Conservation (phyloP, 2,113 vertebrate genomes). For the Plotosus lineatus region DNA sequence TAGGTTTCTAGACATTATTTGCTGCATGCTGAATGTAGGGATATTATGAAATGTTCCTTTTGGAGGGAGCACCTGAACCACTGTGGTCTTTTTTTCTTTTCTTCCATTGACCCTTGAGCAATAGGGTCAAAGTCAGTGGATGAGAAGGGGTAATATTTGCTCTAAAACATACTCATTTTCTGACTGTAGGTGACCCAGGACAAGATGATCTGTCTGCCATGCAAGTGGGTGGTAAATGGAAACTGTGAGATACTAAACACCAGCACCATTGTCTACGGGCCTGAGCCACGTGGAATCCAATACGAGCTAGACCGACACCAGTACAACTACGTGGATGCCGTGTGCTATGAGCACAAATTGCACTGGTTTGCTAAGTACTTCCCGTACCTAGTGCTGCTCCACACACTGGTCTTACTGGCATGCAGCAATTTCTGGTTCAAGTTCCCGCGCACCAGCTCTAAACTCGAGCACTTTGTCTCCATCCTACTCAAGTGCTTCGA, state of each 20-base stretch:
- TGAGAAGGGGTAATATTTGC: not conserved
- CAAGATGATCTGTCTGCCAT: constrained; percentile 98
- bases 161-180: not conserved
- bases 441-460: constrained; percentile 96
- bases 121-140: not conserved
- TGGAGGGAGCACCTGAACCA: too few species aligned
- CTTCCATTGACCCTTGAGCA: too few species aligned
- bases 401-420: constrained; percentile 93
- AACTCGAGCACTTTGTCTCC: constrained; percentile 97
- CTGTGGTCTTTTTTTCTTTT: too few species aligned
- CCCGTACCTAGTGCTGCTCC: constrained; percentile 93
- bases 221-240: constrained; percentile 91
- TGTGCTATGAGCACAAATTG: constrained; percentile 93
- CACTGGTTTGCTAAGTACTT: constrained; percentile 99
- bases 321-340: constrained; percentile 95
- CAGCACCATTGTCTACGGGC: constrained; percentile 54
- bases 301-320: constrained; percentile 95
- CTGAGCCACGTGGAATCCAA: constrained; percentile 85
- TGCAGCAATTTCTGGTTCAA: constrained; percentile 99
- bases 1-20: too few species aligned
- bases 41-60: too few species aligned
- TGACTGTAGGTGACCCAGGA: constrained; percentile 85
- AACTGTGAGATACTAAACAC: constrained; percentile 77
- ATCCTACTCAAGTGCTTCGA: constrained; percentile 98
- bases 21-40: too few species aligned